These are phyloP conservation scores for Drosophila austrosaltans DNA, from an alignment of 2,888 invertebrate genomes.

Conservation along the genomic window DNA sequence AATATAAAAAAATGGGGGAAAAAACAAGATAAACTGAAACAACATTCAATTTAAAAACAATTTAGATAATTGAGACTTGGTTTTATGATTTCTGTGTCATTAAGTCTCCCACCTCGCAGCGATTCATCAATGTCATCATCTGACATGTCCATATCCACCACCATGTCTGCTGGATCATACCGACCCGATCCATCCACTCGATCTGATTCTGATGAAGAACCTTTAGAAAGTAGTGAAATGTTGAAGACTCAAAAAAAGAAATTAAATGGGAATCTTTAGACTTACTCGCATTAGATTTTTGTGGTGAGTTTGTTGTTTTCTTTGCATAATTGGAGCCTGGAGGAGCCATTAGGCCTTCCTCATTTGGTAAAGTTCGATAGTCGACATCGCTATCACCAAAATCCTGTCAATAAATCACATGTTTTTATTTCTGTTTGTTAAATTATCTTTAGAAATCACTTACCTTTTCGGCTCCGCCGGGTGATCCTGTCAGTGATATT, in stretches of 20 bases:
- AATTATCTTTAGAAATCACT: too few relatives aligned
- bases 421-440: conserved; percentile 3
- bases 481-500: conserved; percentile 92
- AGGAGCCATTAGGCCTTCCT: conserved; percentile 69
- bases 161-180: conserved; percentile 87
- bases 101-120: conserved; percentile 74
- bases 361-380: conserved; percentile 68
- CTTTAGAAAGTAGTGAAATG: conserved; percentile 37
- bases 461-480: conserved; percentile 80
- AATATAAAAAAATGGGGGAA: neutral
- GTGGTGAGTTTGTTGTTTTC: conserved; percentile 69
- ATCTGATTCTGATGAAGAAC: conserved; percentile 77
- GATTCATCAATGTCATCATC: conserved; percentile 88
- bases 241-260: neutral
- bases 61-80: neutral
- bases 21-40: neutral
- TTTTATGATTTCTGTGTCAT: neutral
- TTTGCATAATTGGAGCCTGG: conserved; percentile 50
- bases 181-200: conserved; percentile 75
- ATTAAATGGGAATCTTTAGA: neutral
- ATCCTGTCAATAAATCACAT: conserved; percentile 54
- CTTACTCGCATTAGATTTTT: conserved; percentile 79
- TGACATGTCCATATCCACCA: conserved; percentile 94
- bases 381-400: conserved; percentile 79
- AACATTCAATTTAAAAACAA: neutral